Evolutionary conservation across 2,888 invertebrate species (phyloP), one percentile per base, ranked within the genome.

Genomic region (Orchestes rusci): DNA sequence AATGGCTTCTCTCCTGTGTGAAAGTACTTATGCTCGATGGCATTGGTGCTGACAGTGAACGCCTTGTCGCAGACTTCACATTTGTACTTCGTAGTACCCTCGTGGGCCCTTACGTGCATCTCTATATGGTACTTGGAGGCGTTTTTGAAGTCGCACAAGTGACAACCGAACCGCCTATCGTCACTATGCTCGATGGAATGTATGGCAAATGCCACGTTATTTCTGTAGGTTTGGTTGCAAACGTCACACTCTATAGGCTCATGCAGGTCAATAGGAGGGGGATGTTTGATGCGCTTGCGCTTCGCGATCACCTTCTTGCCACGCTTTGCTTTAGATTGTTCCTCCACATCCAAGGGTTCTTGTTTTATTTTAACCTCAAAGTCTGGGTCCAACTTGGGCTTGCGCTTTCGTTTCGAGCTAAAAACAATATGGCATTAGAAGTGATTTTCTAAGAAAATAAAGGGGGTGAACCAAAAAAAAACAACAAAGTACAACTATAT

Each of bases 181-280:
- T 55, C 45, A 41, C 57, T 59, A 49, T 66, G 66, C 8, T 48
- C 51, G 35, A 60, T 59, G n/a, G 62, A 62, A 43, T 66, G 66
- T 16, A 64, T 45, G 1, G 62, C 65, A 42, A 60, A 65, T 5
- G 60, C 64, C 18, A 64, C 52, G 39, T 62, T 59, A 32, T 56
- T 59, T 23, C 71, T 73, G 50, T 73, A 76, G 4, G 71, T 63
- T 47, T 73, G 70, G 2, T 72, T 71, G 33, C 77, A 77, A 34
- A 72, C 46, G 43, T 72, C 71, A 47, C 76, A 76, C 36, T 70
- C 69, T 32, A 75, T 71, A 2, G 70, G 67, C 7, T 56, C 55
- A 54, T 40, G 63, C 63, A 40, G 61, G 31, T 59, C 56, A 12
- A 57, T 48, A 4, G 57, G 55, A 7, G 56, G 55, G 1, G 55